A percentile compares a stretch with the other conserved stretches of the same genome.
Evolutionary conservation across 2,797 vertebrate species (phyloP).

Genomic region (Coccyzus lansbergi): DNA sequence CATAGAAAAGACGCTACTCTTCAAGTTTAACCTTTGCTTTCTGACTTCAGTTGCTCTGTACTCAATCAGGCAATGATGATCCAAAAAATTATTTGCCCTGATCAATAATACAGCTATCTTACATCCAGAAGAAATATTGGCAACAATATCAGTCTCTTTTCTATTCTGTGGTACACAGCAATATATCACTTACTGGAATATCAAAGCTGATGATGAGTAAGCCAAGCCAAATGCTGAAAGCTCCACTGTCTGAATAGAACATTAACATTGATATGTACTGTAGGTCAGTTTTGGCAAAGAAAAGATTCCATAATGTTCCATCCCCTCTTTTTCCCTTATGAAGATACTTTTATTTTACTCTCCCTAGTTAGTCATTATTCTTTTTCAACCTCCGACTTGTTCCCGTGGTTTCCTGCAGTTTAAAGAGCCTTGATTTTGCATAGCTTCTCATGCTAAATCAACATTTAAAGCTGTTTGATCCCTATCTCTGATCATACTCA

Average conservation of each 20-base stretch:
- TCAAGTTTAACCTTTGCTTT: neutral
- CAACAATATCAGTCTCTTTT: neutral
- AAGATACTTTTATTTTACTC: neutral
- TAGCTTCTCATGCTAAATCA: neutral
- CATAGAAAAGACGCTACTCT: neutral
- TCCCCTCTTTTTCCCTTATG: neutral
- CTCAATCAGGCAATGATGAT: neutral
- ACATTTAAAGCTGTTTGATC: slow-evolving; percentile 3
- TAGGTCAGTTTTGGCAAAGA: neutral
- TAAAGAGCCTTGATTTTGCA: neutral
- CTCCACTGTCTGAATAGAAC: neutral
- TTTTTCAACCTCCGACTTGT: neutral
- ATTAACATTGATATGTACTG: neutral
- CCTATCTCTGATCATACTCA: neutral
- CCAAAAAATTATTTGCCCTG: neutral
- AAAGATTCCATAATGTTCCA: neutral
- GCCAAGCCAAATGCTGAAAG: slow-evolving; percentile 42
- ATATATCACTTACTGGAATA: slow-evolving; percentile 12
- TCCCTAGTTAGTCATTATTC: neutral
- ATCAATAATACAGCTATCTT: neutral
- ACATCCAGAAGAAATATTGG: neutral
- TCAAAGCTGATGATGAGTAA: slow-evolving; percentile 3
- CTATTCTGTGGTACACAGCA: neutral
- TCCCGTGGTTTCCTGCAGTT: neutral
- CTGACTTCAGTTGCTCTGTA: neutral